Evolutionary conservation across 2,888 invertebrate species (phyloP).

Genomic region (Gonocerus acuteangulatus): DNA sequence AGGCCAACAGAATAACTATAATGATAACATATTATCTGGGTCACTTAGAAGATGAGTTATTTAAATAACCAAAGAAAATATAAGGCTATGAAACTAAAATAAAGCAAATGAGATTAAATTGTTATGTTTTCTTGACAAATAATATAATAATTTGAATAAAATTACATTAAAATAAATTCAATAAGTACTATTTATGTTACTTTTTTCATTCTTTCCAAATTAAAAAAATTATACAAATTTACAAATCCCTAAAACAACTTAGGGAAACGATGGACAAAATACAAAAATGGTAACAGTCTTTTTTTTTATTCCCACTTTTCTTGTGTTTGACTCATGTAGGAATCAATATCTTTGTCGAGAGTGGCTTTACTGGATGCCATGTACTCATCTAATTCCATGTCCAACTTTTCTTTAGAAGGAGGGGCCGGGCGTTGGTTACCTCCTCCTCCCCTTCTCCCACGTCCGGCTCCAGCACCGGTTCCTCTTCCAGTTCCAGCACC

Average conservation of each 20-base stretch:
- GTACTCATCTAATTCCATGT: conserved; percentile 38
- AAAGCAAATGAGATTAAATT: no score
- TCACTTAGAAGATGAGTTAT: no score
- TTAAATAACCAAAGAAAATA: no score
- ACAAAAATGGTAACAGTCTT: conserved; percentile 6
- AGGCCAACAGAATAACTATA: no score
- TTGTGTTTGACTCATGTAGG: conserved; percentile 31
- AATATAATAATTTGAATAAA: no score
- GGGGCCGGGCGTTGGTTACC: conserved; percentile 20
- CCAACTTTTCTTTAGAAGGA: conserved; percentile 37
- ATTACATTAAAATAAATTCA: no score
- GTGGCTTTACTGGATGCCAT: conserved; percentile 35
- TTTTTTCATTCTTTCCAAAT: no score
- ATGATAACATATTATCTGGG: no score
- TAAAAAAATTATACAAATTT: neutral
- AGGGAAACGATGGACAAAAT: conserved; percentile 2
- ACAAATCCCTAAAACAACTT: neutral
- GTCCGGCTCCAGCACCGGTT: conserved; percentile 17
- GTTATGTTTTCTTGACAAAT: no score
- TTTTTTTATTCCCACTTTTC: conserved; percentile 30
- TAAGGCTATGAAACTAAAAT: no score
- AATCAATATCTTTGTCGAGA: conserved; percentile 35
- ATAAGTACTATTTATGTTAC: no score
- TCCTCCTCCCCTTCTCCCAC: conserved; percentile 29
- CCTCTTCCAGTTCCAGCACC: conserved; percentile 13